These are phyloP conservation scores for Lasiurus cinereus DNA, from an alignment of 2,113 vertebrate species.

Conservation along the genomic window DNA sequence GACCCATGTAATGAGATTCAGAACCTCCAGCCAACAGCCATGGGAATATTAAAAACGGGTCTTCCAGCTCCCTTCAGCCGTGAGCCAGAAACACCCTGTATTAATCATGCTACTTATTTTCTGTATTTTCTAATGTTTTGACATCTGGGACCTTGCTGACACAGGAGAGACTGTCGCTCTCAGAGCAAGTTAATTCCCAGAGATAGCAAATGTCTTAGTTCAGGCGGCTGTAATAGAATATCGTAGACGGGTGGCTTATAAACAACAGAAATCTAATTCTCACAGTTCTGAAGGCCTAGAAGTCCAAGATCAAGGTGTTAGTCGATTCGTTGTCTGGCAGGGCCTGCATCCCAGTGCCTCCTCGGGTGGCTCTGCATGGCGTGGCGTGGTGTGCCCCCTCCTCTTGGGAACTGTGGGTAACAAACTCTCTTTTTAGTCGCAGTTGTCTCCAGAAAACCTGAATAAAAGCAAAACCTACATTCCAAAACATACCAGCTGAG, in stretches of 20 bases:
- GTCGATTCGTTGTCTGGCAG: neutral
- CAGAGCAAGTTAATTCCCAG: neutral
- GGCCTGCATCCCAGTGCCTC: neutral
- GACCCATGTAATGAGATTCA: neutral
- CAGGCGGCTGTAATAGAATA: fast-evolving
- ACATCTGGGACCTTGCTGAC: neutral
- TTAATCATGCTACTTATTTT: neutral
- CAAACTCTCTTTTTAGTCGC: neutral
- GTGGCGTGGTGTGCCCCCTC: neutral
- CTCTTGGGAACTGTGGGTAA: neutral
- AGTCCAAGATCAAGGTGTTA: neutral
- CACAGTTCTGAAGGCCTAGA: neutral
- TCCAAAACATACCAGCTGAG: neutral
- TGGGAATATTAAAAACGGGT: neutral
- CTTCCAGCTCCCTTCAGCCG: too few relatives aligned
- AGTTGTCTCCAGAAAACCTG: neutral
- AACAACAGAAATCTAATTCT: neutral
- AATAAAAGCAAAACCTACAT: neutral
- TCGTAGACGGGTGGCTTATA: neutral
- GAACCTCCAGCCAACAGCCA: neutral
- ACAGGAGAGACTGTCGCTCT: neutral
- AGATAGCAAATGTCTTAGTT: neutral
- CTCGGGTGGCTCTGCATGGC: fast-evolving
- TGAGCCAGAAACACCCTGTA: neutral
- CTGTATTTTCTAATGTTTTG: neutral